Evolutionary conservation across 2,113 vertebrate genomes (phyloP).

Genomic region (Entelurus aequoreus): DNA sequence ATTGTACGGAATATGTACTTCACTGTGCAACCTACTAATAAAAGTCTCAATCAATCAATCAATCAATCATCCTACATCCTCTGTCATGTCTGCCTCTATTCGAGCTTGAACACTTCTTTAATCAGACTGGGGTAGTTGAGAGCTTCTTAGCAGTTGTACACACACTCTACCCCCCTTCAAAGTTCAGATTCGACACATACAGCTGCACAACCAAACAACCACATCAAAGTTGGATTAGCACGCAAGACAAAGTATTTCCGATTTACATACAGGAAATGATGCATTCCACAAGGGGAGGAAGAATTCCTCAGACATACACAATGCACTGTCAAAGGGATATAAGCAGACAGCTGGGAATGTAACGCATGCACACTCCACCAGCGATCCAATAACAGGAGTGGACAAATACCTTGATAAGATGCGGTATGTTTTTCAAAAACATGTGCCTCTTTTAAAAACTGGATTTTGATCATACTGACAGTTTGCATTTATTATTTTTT

Average conservation of each 20-base stretch:
- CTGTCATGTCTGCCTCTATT: slow-evolving; percentile 2
- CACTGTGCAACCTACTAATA: too few relatives aligned
- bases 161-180: slow-evolving; percentile 1
- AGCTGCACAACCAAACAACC: slow-evolving; percentile 32
- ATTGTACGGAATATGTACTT: too few relatives aligned
- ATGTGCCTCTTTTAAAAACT: slow-evolving; percentile 14
- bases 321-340: slow-evolving; percentile 30
- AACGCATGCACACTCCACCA: slow-evolving; percentile 37
- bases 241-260: slow-evolving; percentile 15
- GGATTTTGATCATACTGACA: background rate
- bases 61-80: slow-evolving; percentile 11
- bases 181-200: slow-evolving; percentile 37
- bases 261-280: slow-evolving; percentile 25
- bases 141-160: slow-evolving; percentile 16
- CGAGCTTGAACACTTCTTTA: slow-evolving; percentile 42
- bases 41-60: too few relatives aligned
- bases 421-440: slow-evolving; percentile 29
- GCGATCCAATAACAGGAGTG: slow-evolving; percentile 39
- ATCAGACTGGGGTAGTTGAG: slow-evolving; percentile 51
- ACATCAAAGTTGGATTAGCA: slow-evolving; percentile 38
- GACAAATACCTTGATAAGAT: slow-evolving; percentile 42
- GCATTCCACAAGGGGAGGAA: background rate
- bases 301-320: slow-evolving; percentile 5
- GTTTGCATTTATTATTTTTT: background rate
- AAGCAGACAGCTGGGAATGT: slow-evolving; percentile 58